Evolutionary conservation across 2,888 invertebrate genomes (phyloP).

Genomic region (Bellardia pandia): DNA sequence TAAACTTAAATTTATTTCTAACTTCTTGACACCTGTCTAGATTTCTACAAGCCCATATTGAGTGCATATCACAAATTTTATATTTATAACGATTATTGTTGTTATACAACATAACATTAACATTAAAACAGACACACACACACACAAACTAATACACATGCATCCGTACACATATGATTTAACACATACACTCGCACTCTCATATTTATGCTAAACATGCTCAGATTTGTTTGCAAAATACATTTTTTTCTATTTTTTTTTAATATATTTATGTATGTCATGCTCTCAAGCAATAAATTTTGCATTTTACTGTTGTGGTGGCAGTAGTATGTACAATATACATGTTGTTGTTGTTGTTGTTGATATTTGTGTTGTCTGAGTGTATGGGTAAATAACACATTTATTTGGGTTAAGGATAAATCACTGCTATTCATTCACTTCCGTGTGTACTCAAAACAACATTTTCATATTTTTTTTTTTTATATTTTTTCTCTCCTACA

Average conservation of each 20-base stretch:
- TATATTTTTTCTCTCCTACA: neutral
- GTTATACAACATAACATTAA: constrained; percentile 24
- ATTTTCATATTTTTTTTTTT: constrained; percentile 24
- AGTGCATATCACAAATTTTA: neutral
- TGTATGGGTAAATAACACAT: constrained; percentile 47
- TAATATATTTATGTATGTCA: constrained; percentile 47
- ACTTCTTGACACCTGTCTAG: neutral
- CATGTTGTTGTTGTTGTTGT: neutral
- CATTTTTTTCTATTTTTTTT: constrained; percentile 12
- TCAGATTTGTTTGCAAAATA: constrained; percentile 3
- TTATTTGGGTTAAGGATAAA: constrained; percentile 69
- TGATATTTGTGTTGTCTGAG: constrained; percentile 19
- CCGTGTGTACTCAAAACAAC: constrained; percentile 58
- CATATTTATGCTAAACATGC: neutral
- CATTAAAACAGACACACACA: neutral
- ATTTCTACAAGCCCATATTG: neutral
- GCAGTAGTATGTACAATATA: neutral
- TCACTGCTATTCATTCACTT: constrained; percentile 67
- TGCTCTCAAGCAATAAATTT: constrained; percentile 69
- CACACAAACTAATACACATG: neutral
- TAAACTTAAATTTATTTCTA: neutral
- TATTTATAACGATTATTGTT: constrained; percentile 17
- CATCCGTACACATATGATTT: neutral
- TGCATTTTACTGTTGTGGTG: constrained; percentile 43
- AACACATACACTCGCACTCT: neutral